phyloP scores from a whole-genome alignment of 2,113 vertebrate species.

The Pyxicephalus adspersus region DNA sequence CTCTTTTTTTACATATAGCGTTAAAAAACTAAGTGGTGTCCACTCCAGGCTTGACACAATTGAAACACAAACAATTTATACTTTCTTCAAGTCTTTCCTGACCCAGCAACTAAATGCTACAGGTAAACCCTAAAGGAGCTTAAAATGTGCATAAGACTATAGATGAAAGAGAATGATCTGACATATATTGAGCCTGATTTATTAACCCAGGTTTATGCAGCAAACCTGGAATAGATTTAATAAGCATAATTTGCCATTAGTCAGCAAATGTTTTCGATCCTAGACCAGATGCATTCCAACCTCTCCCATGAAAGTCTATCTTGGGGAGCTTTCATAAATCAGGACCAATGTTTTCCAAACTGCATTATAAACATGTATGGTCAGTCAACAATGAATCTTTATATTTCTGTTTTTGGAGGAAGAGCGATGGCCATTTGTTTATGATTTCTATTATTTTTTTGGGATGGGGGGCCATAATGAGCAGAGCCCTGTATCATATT shows the following conservation, averaged over 20 bases:
- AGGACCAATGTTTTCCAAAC: no score
- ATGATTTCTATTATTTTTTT: no score
- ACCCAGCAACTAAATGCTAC: conserved; percentile 1
- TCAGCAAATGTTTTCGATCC: no score
- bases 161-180: background rate
- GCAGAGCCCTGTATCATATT: background rate
- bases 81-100: conserved; percentile 14
- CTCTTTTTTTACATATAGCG: conserved; percentile 6
- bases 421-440: no score
- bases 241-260: no score
- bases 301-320: no score
- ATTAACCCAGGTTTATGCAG: no score
- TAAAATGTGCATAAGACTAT: background rate
- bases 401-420: background rate
- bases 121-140: conserved; percentile 5
- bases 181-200: no score
- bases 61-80: background rate
- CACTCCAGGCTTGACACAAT: background rate
- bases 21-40: conserved; percentile 12
- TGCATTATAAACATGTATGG: background rate
- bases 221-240: no score
- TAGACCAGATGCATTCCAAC: no score
- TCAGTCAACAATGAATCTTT: background rate
- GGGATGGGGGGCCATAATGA: no score
- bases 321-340: no score